A percentile compares a stretch with the other conserved stretches of the same genome.
Evolutionary conservation across 2,888 invertebrate genomes (phyloP).

Genomic region (Drosophila borealis): DNA sequence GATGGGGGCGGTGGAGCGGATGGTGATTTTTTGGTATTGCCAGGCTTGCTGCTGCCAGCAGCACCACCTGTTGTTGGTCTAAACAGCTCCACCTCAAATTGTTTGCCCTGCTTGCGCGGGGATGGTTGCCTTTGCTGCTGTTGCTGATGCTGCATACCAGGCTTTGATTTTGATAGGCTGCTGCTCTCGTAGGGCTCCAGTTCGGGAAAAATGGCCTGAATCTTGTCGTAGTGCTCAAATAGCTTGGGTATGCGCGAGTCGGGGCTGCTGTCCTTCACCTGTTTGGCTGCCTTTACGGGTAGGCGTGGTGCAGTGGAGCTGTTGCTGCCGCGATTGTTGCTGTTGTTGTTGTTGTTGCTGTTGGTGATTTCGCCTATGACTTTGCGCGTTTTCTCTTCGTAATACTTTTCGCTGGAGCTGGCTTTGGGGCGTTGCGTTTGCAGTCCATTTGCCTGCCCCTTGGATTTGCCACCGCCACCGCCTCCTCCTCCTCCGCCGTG

Average conservation of each 20-base stretch:
- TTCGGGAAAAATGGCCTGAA: slow-evolving; percentile 91
- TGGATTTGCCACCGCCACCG: slow-evolving; percentile 41
- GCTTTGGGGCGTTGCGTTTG: slow-evolving; percentile 64
- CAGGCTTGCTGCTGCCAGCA: slow-evolving; percentile 76
- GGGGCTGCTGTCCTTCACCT: slow-evolving; percentile 82
- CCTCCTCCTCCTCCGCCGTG: slow-evolving; percentile 25
- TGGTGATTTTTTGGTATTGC: slow-evolving; percentile 84
- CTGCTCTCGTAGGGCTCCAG: slow-evolving; percentile 86
- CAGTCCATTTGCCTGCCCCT: slow-evolving; percentile 64
- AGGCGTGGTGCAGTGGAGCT: slow-evolving; percentile 55
- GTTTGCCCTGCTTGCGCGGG: slow-evolving; percentile 64
- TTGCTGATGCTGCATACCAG: slow-evolving; percentile 16
- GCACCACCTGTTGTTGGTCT: slow-evolving; percentile 42
- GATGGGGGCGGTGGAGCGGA: slow-evolving; percentile 73
- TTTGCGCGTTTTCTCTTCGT: slow-evolving; percentile 75
- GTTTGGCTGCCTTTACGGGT: slow-evolving; percentile 84
- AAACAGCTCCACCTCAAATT: slow-evolving; percentile 67
- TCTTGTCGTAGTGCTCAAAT: slow-evolving; percentile 91
- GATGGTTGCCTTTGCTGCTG: slow-evolving; percentile 11
- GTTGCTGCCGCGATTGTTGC: slow-evolving; percentile 31
- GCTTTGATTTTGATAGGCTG: slow-evolving; percentile 46
- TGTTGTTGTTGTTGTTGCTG: slow-evolving; percentile 30
- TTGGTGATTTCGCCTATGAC: slow-evolving; percentile 72
- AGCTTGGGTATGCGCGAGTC: slow-evolving; percentile 88
- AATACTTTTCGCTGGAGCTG: slow-evolving; percentile 69